Conservation (phyloP, 1,140 invertebrate species). For the Caligus rogercresseyi region DNA sequence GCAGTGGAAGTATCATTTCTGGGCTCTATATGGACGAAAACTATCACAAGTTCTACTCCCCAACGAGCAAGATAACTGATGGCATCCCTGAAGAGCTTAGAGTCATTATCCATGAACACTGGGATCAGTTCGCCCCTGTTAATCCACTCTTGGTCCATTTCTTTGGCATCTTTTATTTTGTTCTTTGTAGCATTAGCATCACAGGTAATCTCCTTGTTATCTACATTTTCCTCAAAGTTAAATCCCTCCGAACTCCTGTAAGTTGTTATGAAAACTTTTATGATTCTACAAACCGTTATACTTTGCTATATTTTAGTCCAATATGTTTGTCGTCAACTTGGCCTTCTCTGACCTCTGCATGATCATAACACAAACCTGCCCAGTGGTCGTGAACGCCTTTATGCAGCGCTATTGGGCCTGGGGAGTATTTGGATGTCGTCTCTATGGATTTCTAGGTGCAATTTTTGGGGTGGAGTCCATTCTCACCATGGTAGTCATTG, state of each 20-base stretch:
- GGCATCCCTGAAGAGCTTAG: conserved; percentile 25
- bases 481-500: conserved; percentile 26
- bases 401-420: conserved; percentile 23
- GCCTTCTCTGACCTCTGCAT: conserved; percentile 71
- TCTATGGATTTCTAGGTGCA: conserved; percentile 23
- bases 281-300: neutral
- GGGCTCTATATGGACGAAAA: neutral
- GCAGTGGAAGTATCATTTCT: neutral
- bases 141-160: conserved; percentile 30
- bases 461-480: conserved; percentile 27
- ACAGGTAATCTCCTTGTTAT: conserved; percentile 63
- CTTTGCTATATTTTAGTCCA: conserved; percentile 34
- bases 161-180: conserved; percentile 31
- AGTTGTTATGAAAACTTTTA: neutral
- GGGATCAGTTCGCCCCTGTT: conserved; percentile 27
- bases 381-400: conserved; percentile 66
- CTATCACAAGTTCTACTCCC: neutral
- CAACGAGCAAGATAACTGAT: conserved; percentile 22
- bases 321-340: conserved; percentile 62
- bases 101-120: conserved; percentile 26
- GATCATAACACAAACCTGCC: conserved; percentile 37
- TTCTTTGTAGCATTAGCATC: conserved; percentile 29
- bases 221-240: conserved; percentile 60
- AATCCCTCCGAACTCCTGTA: conserved; percentile 49
- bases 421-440: conserved; percentile 41